phyloP scores from a whole-genome alignment of 2,888 invertebrate species.

The Drosophila ochracea region DNA sequence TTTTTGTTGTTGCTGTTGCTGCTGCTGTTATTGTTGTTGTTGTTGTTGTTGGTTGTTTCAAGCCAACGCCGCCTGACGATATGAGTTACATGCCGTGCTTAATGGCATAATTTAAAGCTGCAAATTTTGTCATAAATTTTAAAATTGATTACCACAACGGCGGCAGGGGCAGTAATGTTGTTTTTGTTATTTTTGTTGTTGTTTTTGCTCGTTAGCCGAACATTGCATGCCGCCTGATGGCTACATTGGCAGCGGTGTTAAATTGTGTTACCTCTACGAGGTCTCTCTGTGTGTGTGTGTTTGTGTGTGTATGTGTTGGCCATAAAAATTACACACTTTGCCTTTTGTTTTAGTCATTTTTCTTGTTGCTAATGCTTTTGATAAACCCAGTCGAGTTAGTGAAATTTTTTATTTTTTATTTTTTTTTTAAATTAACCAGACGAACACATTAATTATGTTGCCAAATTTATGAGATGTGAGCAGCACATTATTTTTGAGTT shows the following conservation, averaged over 20 bases:
- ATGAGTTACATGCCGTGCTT: slow-evolving; percentile 84
- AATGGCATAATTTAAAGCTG: slow-evolving; percentile 85
- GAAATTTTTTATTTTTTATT: not conserved
- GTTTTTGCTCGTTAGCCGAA: slow-evolving; percentile 75
- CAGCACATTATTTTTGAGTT: slow-evolving; percentile 2
- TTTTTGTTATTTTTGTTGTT: slow-evolving; percentile 54
- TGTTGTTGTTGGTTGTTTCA: slow-evolving; percentile 64
- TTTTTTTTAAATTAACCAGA: slow-evolving; percentile 39
- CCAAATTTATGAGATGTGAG: slow-evolving; percentile 9
- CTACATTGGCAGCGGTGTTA: slow-evolving; percentile 76
- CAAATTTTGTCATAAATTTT: slow-evolving; percentile 85
- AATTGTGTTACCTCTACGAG: slow-evolving; percentile 59
- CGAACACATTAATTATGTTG: slow-evolving; percentile 41
- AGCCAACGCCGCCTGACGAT: slow-evolving; percentile 78
- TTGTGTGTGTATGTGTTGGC: slow-evolving; percentile 29
- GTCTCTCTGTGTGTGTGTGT: not conserved
- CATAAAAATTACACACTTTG: slow-evolving; percentile 65
- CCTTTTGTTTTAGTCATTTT: slow-evolving; percentile 65
- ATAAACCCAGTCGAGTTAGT: slow-evolving; percentile 38
- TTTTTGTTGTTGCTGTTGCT: not conserved
- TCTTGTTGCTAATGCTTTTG: slow-evolving; percentile 61
- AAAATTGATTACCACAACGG: slow-evolving; percentile 80
- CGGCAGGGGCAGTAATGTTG: slow-evolving; percentile 61
- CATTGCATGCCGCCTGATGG: slow-evolving; percentile 77
- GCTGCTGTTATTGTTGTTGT: not conserved